Evolutionary conservation across 37 sponge, comb jelly and placozoan species (phyloP), one percentile per base, ranked within the genome.

Genomic region (Agelas oroides): DNA sequence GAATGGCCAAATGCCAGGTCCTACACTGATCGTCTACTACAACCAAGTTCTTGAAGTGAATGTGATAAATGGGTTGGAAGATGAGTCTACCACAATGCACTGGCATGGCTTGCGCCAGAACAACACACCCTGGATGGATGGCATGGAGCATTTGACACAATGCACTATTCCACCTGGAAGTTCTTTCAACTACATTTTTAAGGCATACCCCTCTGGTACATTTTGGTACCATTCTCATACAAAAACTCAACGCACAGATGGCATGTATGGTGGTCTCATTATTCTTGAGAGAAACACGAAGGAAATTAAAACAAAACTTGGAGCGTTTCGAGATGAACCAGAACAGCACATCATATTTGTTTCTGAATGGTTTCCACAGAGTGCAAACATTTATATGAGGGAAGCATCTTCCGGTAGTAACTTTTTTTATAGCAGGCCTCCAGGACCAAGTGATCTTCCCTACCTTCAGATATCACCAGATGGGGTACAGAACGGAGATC

Each of bases 151-250:
- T 16, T 36, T 87, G 21, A 87, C 92, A 31, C 87, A 92, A 35
- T 83, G 87, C 76, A 79, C 73, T 6, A 87, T 92, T 18, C 31
- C 1, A 2, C 79, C 92, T 2, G 32, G 57, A 31, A 33, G 70
- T 5, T 65, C 61, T 57, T 92, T 83, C 40, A 66, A 57, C 13
- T 92, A 92, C 80, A 71, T 39, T 18, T 92, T 92, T 59, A 83
- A 53, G 56, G 83, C 87, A 6, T 59, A 36, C 25, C 82, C 69
- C 19, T 55, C 82, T 17, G 91, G 92, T 5, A 92, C 92, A 15
- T 74, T 80, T 75, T 92, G 92, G 92, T 92, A 92, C 70, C 92
- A 92, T 36, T 66, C 87, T 52, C 92, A 92, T 62, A 83, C 74
- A 46, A 84, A 80, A 18, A 36, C 78, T 28, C 87, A 87, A 46